A percentile compares a stretch with the other conserved stretches of the same genome.
These are phyloP conservation scores for Aeoliscus strigatus DNA, from an alignment of 2,797 vertebrate genomes.

Conservation along the genomic window DNA sequence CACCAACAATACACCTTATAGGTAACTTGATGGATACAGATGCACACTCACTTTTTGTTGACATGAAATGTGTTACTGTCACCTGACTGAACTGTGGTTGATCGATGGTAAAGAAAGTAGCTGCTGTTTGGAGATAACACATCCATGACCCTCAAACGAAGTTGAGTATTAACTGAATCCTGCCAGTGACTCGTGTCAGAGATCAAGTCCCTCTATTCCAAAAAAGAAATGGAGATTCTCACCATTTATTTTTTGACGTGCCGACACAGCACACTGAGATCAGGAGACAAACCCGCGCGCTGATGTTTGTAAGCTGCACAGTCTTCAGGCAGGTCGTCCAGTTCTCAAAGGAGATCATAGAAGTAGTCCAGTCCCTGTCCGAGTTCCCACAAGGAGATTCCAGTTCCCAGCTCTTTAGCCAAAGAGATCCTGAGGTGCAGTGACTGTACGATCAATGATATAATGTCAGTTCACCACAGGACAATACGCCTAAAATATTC, in stretches of 20 bases:
- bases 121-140: conserved; percentile 9
- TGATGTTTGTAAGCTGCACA: conserved; percentile 25
- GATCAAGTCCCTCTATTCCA: conserved; percentile 10
- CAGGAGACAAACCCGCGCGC: conserved; percentile 17
- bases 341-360: conserved; percentile 87
- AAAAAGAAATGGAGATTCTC: conserved; percentile 1
- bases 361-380: conserved; percentile 99
- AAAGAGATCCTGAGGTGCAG: conserved; percentile 84
- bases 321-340: conserved; percentile 21
- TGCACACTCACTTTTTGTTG: conserved; percentile 34
- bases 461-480: conserved; percentile 1
- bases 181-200: conserved; percentile 11
- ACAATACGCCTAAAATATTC: no score
- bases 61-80: conserved; percentile 17
- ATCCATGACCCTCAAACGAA: conserved; percentile 14
- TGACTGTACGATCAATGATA: conserved; percentile 75
- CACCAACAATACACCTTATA: conserved; percentile 10
- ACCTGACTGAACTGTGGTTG: conserved; percentile 13
- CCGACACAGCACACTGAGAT: not conserved
- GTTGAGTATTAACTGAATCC: conserved; percentile 31
- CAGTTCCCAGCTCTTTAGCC: conserved; percentile 88
- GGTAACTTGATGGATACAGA: conserved; percentile 10
- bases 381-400: conserved; percentile 94
- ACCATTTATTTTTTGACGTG: conserved; percentile 7
- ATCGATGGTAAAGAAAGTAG: not conserved